Percentiles rank a stretch among this genome's conserved stretches.
Conservation (phyloP, 2,113 vertebrate species). For the Nannobrachium achirus region DNA sequence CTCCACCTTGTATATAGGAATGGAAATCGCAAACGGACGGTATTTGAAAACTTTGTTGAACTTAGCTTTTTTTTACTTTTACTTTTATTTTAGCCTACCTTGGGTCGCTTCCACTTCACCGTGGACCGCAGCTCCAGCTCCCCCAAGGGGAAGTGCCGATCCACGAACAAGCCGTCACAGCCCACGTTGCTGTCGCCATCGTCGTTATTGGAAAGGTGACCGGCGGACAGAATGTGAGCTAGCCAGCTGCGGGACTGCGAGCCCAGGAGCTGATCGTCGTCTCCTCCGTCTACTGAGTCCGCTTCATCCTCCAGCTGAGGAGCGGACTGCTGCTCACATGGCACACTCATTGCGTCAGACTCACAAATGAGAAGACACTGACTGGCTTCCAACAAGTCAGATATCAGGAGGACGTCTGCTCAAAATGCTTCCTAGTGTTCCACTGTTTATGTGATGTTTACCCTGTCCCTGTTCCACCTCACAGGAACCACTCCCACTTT, state of each 20-base stretch:
- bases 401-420: no score
- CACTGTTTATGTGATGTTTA: no score
- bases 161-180: constrained; percentile 70
- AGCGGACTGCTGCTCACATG: constrained; percentile 11
- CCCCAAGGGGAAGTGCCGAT: constrained; percentile 60
- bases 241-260: constrained; percentile 69
- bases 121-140: constrained; percentile 45
- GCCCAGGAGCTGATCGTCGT: constrained; percentile 54
- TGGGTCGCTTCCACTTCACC: constrained; percentile 69
- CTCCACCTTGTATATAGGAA: no score
- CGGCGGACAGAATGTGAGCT: constrained; percentile 24
- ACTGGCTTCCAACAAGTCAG: no score
- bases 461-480: no score
- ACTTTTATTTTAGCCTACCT: constrained; percentile 45
- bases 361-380: no score
- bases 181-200: constrained; percentile 1
- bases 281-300: constrained; percentile 51
- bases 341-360: not conserved
- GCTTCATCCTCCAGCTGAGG: constrained; percentile 46
- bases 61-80: no score
- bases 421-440: no score
- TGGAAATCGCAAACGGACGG: no score
- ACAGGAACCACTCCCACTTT: no score
- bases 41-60: no score
- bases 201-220: not conserved